Conservation (phyloP, 2,797 vertebrate genomes). For the Vespertilio murinus region DNA sequence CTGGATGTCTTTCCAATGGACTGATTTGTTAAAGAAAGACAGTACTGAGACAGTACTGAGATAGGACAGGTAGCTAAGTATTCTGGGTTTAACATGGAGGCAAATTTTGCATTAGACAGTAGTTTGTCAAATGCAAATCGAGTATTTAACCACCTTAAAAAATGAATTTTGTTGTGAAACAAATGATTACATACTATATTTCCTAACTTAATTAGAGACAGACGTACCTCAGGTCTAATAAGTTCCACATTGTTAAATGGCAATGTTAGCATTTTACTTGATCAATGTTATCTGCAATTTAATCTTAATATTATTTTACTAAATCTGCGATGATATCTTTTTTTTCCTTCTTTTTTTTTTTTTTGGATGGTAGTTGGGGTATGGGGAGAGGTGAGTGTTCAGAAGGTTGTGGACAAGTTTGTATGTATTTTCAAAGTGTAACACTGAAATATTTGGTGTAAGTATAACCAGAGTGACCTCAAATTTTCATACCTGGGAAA, state of each 20-base stretch:
- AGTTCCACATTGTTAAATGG: slow-evolving; percentile 48
- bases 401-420: background rate
- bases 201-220: slow-evolving; percentile 55
- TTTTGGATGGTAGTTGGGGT: background rate
- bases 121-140: slow-evolving; percentile 12
- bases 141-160: slow-evolving; percentile 47
- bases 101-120: slow-evolving; percentile 12
- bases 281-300: background rate
- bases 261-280: background rate
- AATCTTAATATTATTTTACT: slow-evolving; percentile 39
- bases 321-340: background rate
- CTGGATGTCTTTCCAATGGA: background rate
- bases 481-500: background rate
- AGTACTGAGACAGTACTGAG: background rate
- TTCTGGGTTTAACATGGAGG: background rate
- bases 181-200: slow-evolving; percentile 16
- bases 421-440: background rate
- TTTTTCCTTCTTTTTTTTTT: background rate
- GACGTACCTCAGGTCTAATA: slow-evolving; percentile 17
- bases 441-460: background rate
- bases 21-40: slow-evolving; percentile 29
- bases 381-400: background rate
- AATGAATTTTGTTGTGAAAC: slow-evolving; percentile 29
- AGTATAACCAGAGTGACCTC: background rate
- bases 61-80: background rate